A percentile compares a stretch with the other conserved stretches of the same genome.
phyloP scores from a whole-genome alignment of 2,113 vertebrate genomes.

The Centrocercus urophasianus region DNA sequence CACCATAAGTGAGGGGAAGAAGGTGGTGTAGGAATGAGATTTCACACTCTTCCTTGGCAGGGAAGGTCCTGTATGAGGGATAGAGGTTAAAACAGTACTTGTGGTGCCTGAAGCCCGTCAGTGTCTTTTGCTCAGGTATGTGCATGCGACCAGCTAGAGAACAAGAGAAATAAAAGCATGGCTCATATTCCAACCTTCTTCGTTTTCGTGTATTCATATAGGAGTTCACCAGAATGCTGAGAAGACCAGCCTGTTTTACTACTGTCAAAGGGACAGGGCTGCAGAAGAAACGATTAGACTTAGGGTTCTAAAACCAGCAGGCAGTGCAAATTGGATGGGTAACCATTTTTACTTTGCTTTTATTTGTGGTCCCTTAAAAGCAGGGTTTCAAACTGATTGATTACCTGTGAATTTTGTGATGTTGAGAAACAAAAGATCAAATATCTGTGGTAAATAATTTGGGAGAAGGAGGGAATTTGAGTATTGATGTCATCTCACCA shows the following conservation, averaged over 20 bases:
- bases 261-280: neutral
- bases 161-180: neutral
- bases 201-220: neutral
- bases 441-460: neutral
- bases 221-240: neutral
- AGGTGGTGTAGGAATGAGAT: neutral
- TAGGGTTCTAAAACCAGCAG: fast-evolving
- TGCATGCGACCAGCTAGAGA: neutral
- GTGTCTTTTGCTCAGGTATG: neutral
- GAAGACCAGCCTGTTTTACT: neutral
- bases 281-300: neutral
- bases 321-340: neutral
- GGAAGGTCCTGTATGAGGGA: neutral
- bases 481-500: neutral
- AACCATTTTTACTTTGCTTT: neutral
- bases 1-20: neutral
- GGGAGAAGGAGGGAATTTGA: neutral
- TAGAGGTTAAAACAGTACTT: neutral
- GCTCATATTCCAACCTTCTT: neutral
- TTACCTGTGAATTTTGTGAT: neutral
- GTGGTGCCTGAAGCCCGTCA: neutral
- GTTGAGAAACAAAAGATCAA: neutral
- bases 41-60: neutral
- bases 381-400: neutral
- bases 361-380: neutral